Conservation (phyloP, 37 sponge, comb jelly and placozoan species). For the Axinella damicornis region DNA sequence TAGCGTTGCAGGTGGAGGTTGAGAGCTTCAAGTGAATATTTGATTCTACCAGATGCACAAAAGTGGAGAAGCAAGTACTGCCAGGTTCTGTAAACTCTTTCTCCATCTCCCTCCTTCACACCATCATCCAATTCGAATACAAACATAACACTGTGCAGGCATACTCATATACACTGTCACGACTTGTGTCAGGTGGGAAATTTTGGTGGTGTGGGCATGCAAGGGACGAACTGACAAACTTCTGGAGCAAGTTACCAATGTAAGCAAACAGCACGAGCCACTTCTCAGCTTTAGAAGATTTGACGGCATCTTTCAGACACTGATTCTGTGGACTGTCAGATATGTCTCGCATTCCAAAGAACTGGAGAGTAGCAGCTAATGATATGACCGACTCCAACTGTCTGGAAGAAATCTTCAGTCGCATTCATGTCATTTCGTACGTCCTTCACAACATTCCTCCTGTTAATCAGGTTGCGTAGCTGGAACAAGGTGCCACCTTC, state of each 20-base stretch:
- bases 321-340: no score
- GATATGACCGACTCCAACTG: background rate
- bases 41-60: background rate
- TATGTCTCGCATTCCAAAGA: no score
- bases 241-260: no score
- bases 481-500: slow-evolving; percentile 17
- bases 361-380: background rate
- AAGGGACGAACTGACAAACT: no score
- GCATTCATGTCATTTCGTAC: slow-evolving; percentile 16
- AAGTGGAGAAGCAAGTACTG: slow-evolving; percentile 26
- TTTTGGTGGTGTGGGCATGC: no score
- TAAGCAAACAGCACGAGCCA: no score
- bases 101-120: slow-evolving; percentile 39
- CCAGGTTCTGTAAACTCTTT: slow-evolving; percentile 17
- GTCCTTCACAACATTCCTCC: background rate
- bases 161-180: slow-evolving; percentile 31
- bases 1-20: background rate
- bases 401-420: slow-evolving; percentile 17
- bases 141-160: slow-evolving; percentile 12
- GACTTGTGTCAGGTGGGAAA: background rate
- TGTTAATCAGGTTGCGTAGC: slow-evolving; percentile 11
- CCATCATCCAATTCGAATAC: slow-evolving; percentile 21
- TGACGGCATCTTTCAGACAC: no score
- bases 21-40: slow-evolving; percentile 15
- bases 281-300: no score